Evolutionary conservation across 2,888 invertebrate species (phyloP).

Genomic region (Leptura quadrifasciata): DNA sequence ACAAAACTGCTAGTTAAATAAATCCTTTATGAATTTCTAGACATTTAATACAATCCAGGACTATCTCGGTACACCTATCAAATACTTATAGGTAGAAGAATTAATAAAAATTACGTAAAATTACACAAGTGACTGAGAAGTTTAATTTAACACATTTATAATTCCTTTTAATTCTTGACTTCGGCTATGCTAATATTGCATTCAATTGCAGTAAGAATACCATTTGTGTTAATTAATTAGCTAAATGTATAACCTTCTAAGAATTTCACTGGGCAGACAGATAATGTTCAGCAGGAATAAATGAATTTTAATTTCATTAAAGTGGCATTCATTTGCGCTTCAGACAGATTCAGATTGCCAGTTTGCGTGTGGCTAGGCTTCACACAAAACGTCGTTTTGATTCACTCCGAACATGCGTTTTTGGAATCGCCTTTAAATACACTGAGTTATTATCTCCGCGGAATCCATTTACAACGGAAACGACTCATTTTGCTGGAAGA

Average conservation of each 20-base stretch:
- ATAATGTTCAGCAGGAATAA: constrained; percentile 71
- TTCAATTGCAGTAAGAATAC: constrained; percentile 11
- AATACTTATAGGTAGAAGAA: no score
- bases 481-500: constrained; percentile 39
- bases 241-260: constrained; percentile 69
- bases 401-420: constrained; percentile 36
- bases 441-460: constrained; percentile 34
- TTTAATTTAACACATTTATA: no score
- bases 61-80: no score
- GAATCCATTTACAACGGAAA: constrained; percentile 38
- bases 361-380: constrained; percentile 66
- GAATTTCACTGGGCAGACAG: constrained; percentile 68
- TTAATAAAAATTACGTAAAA: not conserved
- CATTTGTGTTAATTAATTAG: constrained; percentile 68
- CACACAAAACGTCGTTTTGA: constrained; percentile 38
- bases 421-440: constrained; percentile 44
- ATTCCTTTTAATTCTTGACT: not conserved
- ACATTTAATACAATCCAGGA: no score
- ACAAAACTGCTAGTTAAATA: no score
- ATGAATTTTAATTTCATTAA: constrained; percentile 74
- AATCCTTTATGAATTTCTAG: no score
- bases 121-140: not conserved
- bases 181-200: not conserved
- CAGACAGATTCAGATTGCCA: constrained; percentile 71
- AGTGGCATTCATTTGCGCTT: constrained; percentile 62